Percentiles rank a stretch among this genome's conserved stretches.
phyloP scores from a whole-genome alignment of 2,888 invertebrate species.

The Amiota communis region DNA sequence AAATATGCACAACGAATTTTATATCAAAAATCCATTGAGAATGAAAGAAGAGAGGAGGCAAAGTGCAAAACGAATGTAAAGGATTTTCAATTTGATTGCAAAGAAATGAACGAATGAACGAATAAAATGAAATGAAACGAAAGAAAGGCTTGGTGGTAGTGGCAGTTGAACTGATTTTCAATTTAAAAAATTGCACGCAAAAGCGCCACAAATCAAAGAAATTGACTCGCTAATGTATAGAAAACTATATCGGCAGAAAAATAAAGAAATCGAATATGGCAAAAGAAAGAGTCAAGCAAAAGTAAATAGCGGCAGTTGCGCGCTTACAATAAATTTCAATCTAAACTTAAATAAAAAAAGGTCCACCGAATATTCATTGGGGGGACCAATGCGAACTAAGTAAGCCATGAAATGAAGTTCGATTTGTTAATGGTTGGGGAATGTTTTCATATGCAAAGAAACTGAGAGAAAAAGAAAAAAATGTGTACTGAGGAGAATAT shows the following conservation, averaged over 20 bases:
- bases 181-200: slow-evolving; percentile 67
- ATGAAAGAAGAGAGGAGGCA: slow-evolving; percentile 24
- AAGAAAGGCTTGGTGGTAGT: not conserved
- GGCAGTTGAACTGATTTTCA: slow-evolving; percentile 59
- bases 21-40: slow-evolving; percentile 32
- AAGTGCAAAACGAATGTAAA: slow-evolving; percentile 41
- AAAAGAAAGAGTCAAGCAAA: not conserved
- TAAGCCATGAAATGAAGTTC: too few species aligned
- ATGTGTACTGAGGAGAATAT: too few species aligned
- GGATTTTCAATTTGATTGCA: slow-evolving; percentile 50
- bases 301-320: not conserved
- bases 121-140: too few species aligned
- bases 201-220: slow-evolving; percentile 68
- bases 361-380: too few species aligned
- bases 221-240: slow-evolving; percentile 54
- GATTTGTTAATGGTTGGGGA: too few species aligned
- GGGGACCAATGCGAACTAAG: too few species aligned
- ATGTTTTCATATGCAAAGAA: too few species aligned
- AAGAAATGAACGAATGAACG: slow-evolving; percentile 19
- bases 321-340: slow-evolving; percentile 62
- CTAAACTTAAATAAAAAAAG: slow-evolving; percentile 64
- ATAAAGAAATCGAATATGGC: not conserved
- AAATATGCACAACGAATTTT: slow-evolving; percentile 61
- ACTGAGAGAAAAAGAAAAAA: too few species aligned
- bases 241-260: slow-evolving; percentile 3